A percentile compares a stretch with the other conserved stretches of the same genome.
Evolutionary conservation across 1,140 invertebrate genomes (phyloP).

Genomic region (Drosophila melanogaster): Release_6_plus_ISO1_MT NT_033779.5:19458501-19459000

Average conservation of each 20-base stretch:
- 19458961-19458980: conserved; percentile 50
- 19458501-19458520: not conserved
- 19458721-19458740: conserved; percentile 85
- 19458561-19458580: conserved; percentile 80
- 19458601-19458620: not conserved
- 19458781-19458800: conserved; percentile 27
- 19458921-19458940: conserved; percentile 77
- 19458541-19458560: conserved; percentile 71
- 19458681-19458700: conserved; percentile 77
- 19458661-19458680: conserved; percentile 24
- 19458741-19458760: conserved; percentile 84
- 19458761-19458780: conserved; percentile 48
- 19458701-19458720: conserved; percentile 84
- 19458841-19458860: conserved; percentile 74
- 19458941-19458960: conserved; percentile 70
- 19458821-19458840: conserved; percentile 65
- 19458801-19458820: conserved; percentile 54
- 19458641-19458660: conserved; percentile 51
- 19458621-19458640: not conserved
- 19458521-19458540: conserved; percentile 2
- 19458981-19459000: conserved; percentile 3
- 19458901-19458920: conserved; percentile 48
- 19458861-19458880: conserved; percentile 26
- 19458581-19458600: conserved; percentile 54
- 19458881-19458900: conserved; percentile 26